These are phyloP conservation scores for Diarsia mendica DNA, from an alignment of 2,888 invertebrate species.

Conservation along the genomic window DNA sequence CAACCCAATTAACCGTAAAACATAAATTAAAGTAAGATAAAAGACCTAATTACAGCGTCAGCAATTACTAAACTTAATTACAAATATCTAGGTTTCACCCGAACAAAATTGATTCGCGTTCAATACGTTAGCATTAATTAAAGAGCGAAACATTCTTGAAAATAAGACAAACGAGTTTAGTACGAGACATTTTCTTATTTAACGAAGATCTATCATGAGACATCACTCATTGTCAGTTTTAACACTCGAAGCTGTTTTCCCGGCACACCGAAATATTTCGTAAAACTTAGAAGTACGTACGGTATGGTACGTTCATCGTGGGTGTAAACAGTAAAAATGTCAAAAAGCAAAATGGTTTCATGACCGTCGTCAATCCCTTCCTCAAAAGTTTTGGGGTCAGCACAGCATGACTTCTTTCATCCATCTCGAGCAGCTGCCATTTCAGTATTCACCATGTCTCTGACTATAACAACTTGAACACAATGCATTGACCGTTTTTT, in stretches of 20 bases:
- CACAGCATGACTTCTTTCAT: neutral
- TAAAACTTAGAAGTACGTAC: neutral
- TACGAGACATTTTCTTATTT: constrained; percentile 64
- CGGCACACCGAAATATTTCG: constrained; percentile 7
- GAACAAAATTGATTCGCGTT: constrained; percentile 20
- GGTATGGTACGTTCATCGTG: neutral
- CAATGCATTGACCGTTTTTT: neutral
- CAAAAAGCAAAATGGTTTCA: neutral
- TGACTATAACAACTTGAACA: neutral
- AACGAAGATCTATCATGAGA: constrained; percentile 50
- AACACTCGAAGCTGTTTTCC: constrained; percentile 38
- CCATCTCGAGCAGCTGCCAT: neutral
- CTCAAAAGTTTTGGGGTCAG: neutral
- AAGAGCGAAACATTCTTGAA: constrained; percentile 27
- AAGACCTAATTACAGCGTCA: constrained; percentile 40
- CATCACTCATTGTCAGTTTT: constrained; percentile 70
- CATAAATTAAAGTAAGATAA: constrained; percentile 42
- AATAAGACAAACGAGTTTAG: constrained; percentile 66
- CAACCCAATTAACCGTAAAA: neutral
- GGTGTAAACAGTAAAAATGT: neutral
- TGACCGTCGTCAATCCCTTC: neutral
- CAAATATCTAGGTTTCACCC: constrained; percentile 20
- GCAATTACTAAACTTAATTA: constrained; percentile 20
- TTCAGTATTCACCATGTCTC: neutral
- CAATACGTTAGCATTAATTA: constrained; percentile 43